These are phyloP conservation scores for Nomada fucata DNA, from an alignment of 2,888 invertebrate species.

Conservation along the genomic window DNA sequence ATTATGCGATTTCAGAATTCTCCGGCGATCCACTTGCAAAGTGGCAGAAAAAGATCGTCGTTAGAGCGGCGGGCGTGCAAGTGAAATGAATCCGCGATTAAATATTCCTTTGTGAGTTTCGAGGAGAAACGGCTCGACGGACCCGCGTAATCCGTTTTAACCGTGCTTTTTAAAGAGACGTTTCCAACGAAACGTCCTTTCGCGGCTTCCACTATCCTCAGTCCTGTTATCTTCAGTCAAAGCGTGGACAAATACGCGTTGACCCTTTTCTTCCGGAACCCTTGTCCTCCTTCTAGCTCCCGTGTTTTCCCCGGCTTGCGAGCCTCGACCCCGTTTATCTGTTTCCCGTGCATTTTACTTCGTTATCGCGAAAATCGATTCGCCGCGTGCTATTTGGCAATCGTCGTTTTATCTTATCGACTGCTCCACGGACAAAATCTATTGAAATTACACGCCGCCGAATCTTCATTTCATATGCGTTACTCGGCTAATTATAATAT, in stretches of 20 bases:
- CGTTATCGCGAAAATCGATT: constrained; percentile 18
- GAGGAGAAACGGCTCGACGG: constrained; percentile 12
- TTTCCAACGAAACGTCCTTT: constrained; percentile 47
- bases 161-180: constrained; percentile 45
- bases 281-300: constrained; percentile 45
- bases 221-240: constrained; percentile 50
- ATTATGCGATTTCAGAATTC: no score
- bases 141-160: constrained; percentile 46
- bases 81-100: constrained; percentile 46
- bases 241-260: constrained; percentile 55
- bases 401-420: background rate
- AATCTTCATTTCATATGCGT: no score
- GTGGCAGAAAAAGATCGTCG: constrained; percentile 1
- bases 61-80: background rate
- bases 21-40: no score
- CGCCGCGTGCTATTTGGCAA: background rate
- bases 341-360: constrained; percentile 16
- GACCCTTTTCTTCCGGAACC: constrained; percentile 49
- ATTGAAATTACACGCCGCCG: no score
- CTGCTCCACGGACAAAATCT: no score
- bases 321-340: constrained; percentile 18
- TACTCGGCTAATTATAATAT: no score
- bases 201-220: constrained; percentile 40
- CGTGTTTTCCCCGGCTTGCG: constrained; percentile 37
- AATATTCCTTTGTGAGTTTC: constrained; percentile 54